A percentile compares a stretch with the other conserved stretches of the same genome.
phyloP scores from a whole-genome alignment of 2,888 invertebrate genomes.

The Epirrhoe alternata region DNA sequence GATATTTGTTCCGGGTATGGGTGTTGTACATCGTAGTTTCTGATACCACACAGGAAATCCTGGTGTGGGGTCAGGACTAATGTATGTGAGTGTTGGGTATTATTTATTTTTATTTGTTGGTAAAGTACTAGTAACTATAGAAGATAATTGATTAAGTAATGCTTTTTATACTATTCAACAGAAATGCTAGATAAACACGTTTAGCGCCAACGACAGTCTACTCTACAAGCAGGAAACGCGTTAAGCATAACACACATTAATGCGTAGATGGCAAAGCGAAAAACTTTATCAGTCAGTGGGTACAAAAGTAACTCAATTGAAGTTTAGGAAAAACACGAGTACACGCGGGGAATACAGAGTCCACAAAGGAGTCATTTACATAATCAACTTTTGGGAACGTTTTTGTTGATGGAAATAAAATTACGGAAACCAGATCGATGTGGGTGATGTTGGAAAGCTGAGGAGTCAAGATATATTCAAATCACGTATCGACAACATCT shows the following conservation, averaged over 20 bases:
- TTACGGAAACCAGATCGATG: conserved; percentile 25
- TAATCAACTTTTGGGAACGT: conserved; percentile 34
- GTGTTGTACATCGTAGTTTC: no score
- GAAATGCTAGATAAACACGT: neutral
- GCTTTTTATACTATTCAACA: neutral
- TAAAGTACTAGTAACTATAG: neutral
- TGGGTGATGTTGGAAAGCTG: conserved; percentile 19
- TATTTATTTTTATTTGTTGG: no score
- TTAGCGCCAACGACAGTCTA: no score
- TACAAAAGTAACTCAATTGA: conserved; percentile 39
- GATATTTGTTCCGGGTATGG: no score
- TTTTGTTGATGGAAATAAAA: conserved; percentile 32
- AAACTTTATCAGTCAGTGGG: conserved; percentile 26
- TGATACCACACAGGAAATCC: no score
- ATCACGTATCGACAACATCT: neutral
- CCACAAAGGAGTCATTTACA: conserved; percentile 34
- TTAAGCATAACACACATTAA: neutral
- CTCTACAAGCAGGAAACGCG: no score
- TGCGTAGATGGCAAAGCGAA: conserved; percentile 22
- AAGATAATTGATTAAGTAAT: neutral
- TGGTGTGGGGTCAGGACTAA: no score
- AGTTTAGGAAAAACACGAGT: conserved; percentile 38
- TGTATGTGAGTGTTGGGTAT: no score
- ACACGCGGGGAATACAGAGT: conserved; percentile 31
- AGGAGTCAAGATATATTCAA: conserved; percentile 7